phyloP scores from a whole-genome alignment of 2,797 vertebrate species.

The Poliocrania exsul region DNA sequence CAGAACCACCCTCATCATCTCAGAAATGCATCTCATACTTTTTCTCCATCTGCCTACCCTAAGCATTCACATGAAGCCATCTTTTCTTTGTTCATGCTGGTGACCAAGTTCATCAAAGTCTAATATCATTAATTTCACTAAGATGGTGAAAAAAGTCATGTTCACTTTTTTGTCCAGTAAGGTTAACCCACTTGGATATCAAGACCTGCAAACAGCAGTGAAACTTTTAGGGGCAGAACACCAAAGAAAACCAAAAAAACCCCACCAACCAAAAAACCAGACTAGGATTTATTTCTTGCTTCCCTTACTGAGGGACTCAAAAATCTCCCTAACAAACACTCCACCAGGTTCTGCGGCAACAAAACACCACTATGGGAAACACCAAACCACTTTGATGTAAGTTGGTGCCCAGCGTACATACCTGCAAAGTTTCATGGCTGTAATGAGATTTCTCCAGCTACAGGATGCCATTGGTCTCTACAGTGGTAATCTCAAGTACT shows the following conservation, averaged over 20 bases:
- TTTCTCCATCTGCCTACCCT: background rate
- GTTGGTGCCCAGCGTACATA: background rate
- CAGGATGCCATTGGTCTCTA: background rate
- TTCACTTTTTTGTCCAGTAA: background rate
- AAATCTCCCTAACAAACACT: background rate
- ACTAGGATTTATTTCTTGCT: background rate
- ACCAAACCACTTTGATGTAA: background rate
- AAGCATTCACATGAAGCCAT: background rate
- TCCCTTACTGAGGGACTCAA: background rate
- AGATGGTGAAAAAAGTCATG: background rate
- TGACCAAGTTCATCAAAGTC: background rate
- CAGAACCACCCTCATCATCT: background rate
- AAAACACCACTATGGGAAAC: background rate
- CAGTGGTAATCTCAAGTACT: background rate
- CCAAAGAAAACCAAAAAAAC: background rate
- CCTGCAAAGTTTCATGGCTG: background rate
- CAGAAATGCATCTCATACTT: background rate
- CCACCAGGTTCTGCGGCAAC: background rate
- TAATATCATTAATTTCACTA: background rate
- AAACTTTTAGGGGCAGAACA: background rate
- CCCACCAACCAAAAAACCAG: too few relatives aligned
- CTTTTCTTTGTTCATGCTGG: background rate
- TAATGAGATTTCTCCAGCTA: background rate
- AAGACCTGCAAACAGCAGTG: background rate
- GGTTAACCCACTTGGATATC: background rate